phyloP scores from a whole-genome alignment of 2,888 invertebrate species.

The Allygus modestus region DNA sequence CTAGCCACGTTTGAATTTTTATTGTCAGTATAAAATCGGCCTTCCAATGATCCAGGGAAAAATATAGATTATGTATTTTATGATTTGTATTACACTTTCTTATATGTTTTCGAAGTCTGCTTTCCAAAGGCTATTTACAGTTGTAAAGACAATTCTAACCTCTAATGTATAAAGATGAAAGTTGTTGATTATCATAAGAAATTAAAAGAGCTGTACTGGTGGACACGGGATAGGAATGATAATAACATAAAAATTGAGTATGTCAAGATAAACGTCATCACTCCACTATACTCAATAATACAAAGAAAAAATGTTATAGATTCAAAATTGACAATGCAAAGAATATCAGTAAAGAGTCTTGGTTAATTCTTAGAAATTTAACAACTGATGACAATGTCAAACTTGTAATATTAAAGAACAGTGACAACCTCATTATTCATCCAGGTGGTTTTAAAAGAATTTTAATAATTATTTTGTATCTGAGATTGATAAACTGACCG shows the following conservation, averaged over 20 bases:
- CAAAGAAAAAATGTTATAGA: background rate
- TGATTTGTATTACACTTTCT: background rate
- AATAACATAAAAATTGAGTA: background rate
- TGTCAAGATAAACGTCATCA: background rate
- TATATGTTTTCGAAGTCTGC: background rate
- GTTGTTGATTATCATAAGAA: background rate
- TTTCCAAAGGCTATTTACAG: background rate
- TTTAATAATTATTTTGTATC: slow-evolving; percentile 53
- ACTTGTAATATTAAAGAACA: slow-evolving; percentile 46
- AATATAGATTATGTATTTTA: background rate
- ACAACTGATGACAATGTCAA: slow-evolving; percentile 52
- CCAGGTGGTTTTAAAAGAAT: slow-evolving; percentile 48
- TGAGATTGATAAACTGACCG: slow-evolving; percentile 16
- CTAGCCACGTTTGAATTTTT: background rate
- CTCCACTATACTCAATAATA: background rate
- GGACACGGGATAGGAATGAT: background rate
- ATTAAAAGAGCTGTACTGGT: background rate
- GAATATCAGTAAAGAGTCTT: slow-evolving; percentile 30
- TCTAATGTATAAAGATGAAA: background rate
- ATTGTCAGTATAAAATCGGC: background rate
- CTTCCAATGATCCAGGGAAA: background rate
- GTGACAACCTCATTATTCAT: slow-evolving; percentile 48
- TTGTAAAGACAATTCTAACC: background rate
- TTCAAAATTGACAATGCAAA: background rate
- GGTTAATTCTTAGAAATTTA: slow-evolving; percentile 18